Percentiles rank a stretch among this genome's conserved stretches.
phyloP scores from a whole-genome alignment of 2,113 vertebrate genomes.

The Nesospiza acunhae region DNA sequence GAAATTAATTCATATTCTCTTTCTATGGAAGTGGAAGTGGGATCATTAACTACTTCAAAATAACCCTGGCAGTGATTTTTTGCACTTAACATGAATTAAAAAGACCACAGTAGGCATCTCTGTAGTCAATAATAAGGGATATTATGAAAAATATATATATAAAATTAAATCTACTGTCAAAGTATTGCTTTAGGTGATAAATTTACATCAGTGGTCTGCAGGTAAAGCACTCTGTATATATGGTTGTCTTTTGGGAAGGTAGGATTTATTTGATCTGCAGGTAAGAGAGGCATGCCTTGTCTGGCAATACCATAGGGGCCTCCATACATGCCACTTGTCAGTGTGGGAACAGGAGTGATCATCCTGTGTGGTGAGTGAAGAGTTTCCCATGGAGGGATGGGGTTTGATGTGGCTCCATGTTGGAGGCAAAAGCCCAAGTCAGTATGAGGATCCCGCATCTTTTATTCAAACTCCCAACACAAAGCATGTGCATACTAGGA shows the following conservation, averaged over 20 bases:
- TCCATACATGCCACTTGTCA: neutral
- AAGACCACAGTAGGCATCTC: neutral
- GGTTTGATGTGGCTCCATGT: neutral
- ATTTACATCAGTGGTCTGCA: neutral
- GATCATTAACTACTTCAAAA: neutral
- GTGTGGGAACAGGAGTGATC: neutral
- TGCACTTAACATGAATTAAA: neutral
- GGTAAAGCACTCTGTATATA: neutral
- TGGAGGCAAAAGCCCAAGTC: neutral
- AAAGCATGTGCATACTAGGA: neutral
- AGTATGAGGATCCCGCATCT: neutral
- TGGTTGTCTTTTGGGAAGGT: neutral
- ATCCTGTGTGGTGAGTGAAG: neutral
- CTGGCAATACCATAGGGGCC: neutral
- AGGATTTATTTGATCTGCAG: neutral
- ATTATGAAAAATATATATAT: neutral
- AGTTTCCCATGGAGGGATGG: neutral
- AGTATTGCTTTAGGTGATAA: neutral
- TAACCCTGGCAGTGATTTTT: neutral
- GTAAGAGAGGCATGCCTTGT: neutral
- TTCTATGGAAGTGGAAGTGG: neutral
- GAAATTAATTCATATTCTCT: neutral
- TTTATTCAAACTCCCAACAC: neutral
- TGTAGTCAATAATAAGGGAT: neutral
- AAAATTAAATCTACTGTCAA: neutral